Evolutionary conservation across 2,113 vertebrate species (phyloP), one percentile per base, ranked within the genome.

Genomic region (Hucho hucho): DNA sequence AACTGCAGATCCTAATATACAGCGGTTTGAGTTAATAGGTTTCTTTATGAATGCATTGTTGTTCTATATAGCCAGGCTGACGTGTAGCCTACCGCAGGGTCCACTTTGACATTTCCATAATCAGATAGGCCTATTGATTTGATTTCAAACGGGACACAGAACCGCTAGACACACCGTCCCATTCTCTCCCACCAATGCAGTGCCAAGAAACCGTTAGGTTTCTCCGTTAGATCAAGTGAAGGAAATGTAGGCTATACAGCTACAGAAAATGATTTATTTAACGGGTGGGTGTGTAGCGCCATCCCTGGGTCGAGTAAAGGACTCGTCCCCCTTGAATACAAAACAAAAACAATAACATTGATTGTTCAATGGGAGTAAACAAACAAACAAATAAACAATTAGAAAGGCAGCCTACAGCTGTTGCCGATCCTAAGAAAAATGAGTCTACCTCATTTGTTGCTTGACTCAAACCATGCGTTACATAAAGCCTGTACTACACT

Each of bases 281-380:
- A 68, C 6, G 70, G 20, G 64, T 58, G 66, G 77, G 78, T 26
- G 77, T 74, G 61, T 73, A 86, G 85, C 84, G 82, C 84, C 89
- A 81, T 77, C 86, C 77, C 66, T 68, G 87, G 83, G 81, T 68
- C 18, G 58, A 1, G 4, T 43, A 11, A 43, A 43, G 37, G 37
- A 43, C 37, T 37, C 37, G 37, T 9, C 37, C 37, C n/a, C 47
- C 25, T 49, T 26, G n/a, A 13, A 13, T 58, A 18, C 22, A 70
- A 28, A 24, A 28, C 29, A 68, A 32, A 37, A 69, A 53, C 16
- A 4, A 53, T 18, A 53, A 4, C 16, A 4, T 18, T 53, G 47
- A 53, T 53, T 53, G 47, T 53, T 53, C 47, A 16, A 53, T 53
- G 47, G 47, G 3, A 53, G 14, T 53, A 16, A 53, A 18, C 49